Evolutionary conservation across 2,797 vertebrate genomes (phyloP).

Genomic region (Garrulus glandarius): DNA sequence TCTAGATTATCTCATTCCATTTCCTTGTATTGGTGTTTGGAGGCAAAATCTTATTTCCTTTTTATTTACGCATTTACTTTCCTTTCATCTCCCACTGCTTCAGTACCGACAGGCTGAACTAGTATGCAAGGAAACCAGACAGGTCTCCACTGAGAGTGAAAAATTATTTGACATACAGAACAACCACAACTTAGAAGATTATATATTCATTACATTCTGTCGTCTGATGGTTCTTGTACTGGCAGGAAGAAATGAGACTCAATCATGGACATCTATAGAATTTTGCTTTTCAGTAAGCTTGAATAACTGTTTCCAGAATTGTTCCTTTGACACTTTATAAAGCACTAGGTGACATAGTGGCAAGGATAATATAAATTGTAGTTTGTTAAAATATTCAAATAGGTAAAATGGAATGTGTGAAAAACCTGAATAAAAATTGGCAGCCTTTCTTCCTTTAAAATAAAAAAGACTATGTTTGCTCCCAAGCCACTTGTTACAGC

Average conservation of each 20-base stretch:
- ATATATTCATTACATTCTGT: background rate
- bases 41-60: conserved; percentile 18
- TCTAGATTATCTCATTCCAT: conserved; percentile 3
- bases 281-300: background rate
- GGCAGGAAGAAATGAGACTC: background rate
- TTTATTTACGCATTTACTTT: background rate
- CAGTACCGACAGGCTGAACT: background rate
- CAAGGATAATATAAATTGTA: background rate
- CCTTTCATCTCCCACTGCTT: background rate
- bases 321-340: background rate
- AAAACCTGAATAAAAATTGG: background rate
- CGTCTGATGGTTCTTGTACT: background rate
- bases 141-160: background rate
- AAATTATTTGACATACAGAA: background rate
- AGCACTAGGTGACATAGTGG: background rate
- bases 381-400: background rate
- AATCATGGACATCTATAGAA: background rate
- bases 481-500: background rate
- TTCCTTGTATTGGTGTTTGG: background rate
- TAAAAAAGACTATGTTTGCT: background rate
- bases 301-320: background rate
- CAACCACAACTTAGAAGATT: background rate
- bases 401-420: background rate
- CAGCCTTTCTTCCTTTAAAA: background rate
- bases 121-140: background rate